Evolutionary conservation across 2,888 invertebrate genomes (phyloP), one percentile per base, ranked within the genome.

Genomic region (Sesamia inferens): DNA sequence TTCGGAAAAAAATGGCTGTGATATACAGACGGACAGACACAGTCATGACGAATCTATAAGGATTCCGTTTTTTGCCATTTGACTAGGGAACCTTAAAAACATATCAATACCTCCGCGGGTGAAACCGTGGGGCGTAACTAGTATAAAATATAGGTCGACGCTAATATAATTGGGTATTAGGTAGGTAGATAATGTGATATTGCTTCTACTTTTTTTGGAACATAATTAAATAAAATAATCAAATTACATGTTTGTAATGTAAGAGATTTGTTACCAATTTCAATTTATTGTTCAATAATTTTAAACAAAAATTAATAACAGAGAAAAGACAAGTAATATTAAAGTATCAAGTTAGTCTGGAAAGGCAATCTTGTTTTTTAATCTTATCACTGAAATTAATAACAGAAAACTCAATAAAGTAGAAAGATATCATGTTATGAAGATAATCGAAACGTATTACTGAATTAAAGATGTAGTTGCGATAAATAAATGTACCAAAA

Each of bases 341-440:
- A 13, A 64, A 83, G 54, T 59, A 44, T n/a, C 67, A 51, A 51
- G 70, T 16, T 71, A 63, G 65, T 69, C 64, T 22, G 31, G 63
- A 68, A 81, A 67, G 24, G 55, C 63, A 81, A 81, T 83, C 79
- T 81, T 81, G 69, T 81, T 81, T 79, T 81, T 74, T 83, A 79
- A 81, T 81, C 69, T 79, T 65, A 51, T 48, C 68, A n/a, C 44
- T 48, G 24, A 70, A 79, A 16, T 62, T 79, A 61, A 58, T 69
- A 79, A 79, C 48, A 7, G 39, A 13, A 48, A 69, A 55, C 2
- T 62, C n/a, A 58, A 68, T 68, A 4, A 55, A 51, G 39, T 24
- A 39, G 39, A 22, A 70, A 47, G 31, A 78, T 78, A 66, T 66
- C 79, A 72, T 47, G 48, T 78, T 82, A 54, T 59, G 13, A 31